phyloP scores from a whole-genome alignment of 2,888 invertebrate species.

The Melieria picta region DNA sequence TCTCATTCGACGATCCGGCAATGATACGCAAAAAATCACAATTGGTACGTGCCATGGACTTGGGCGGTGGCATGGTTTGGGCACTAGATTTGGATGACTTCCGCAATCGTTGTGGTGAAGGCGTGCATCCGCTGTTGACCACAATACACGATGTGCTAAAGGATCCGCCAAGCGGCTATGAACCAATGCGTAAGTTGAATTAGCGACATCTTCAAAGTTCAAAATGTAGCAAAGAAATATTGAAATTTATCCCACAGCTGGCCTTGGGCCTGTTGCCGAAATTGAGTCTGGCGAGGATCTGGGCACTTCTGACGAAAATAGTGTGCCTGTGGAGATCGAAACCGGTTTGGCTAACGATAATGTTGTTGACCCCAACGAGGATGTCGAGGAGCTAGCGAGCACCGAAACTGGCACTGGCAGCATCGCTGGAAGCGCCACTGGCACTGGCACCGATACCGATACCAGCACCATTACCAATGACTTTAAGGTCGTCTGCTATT shows the following conservation, averaged over 20 bases:
- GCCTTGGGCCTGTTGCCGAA: constrained; percentile 42
- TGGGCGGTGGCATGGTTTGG: constrained; percentile 93
- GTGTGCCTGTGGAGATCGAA: constrained; percentile 52
- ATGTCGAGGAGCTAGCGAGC: constrained; percentile 50
- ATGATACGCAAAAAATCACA: constrained; percentile 84
- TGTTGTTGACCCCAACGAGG: constrained; percentile 52
- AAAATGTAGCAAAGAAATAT: no score
- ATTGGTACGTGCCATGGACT: constrained; percentile 77
- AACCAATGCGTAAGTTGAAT: constrained; percentile 54
- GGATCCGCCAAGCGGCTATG: constrained; percentile 60
- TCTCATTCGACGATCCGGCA: constrained; percentile 85
- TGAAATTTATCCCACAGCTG: constrained; percentile 44
- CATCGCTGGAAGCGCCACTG: constrained; percentile 18
- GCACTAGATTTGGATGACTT: constrained; percentile 91
- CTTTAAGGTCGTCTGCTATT: constrained; percentile 89
- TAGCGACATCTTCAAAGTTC: neutral
- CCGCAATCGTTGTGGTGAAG: constrained; percentile 80
- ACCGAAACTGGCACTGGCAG: constrained; percentile 21
- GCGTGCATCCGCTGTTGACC: constrained; percentile 81
- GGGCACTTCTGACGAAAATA: constrained; percentile 46
- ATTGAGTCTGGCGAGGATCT: constrained; percentile 52
- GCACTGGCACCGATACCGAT: constrained; percentile 21
- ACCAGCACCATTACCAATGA: constrained; percentile 49
- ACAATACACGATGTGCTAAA: constrained; percentile 80
- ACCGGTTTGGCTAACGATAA: constrained; percentile 43